Conservation (phyloP, 1,140 invertebrate species). For the Maniola jurtina region DNA sequence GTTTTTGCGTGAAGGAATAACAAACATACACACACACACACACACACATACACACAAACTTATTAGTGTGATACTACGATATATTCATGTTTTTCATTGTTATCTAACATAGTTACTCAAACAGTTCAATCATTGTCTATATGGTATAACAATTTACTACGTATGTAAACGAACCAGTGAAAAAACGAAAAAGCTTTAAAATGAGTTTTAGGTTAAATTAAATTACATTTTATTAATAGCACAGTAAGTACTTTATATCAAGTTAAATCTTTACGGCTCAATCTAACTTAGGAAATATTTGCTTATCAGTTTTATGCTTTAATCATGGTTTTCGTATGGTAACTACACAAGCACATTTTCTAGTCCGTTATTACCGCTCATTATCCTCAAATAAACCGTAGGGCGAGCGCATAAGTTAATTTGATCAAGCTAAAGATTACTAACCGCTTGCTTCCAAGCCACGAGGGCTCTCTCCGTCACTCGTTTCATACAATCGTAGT, state of each 20-base stretch:
- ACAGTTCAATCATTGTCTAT: too few relatives aligned
- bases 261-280: slow-evolving; percentile 5
- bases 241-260: not conserved
- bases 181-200: not conserved
- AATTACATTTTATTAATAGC: not conserved
- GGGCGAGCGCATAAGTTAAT: slow-evolving; percentile 53
- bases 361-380: slow-evolving; percentile 56
- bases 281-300: slow-evolving; percentile 2
- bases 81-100: too few relatives aligned
- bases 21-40: too few relatives aligned
- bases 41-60: too few relatives aligned
- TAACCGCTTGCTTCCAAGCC: slow-evolving; percentile 31
- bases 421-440: slow-evolving; percentile 60
- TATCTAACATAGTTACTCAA: too few relatives aligned
- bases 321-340: slow-evolving; percentile 37
- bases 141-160: too few relatives aligned
- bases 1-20: too few relatives aligned
- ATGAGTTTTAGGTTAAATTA: not conserved
- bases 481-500: too few relatives aligned
- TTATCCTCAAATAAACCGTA: slow-evolving; percentile 56
- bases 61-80: too few relatives aligned
- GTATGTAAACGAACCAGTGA: too few relatives aligned
- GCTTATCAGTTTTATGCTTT: slow-evolving; percentile 6
- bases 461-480: too few relatives aligned
- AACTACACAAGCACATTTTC: slow-evolving; percentile 37